Evolutionary conservation across 2,888 invertebrate species (phyloP), one percentile per base, ranked within the genome.

Genomic region (Patella pellucida): DNA sequence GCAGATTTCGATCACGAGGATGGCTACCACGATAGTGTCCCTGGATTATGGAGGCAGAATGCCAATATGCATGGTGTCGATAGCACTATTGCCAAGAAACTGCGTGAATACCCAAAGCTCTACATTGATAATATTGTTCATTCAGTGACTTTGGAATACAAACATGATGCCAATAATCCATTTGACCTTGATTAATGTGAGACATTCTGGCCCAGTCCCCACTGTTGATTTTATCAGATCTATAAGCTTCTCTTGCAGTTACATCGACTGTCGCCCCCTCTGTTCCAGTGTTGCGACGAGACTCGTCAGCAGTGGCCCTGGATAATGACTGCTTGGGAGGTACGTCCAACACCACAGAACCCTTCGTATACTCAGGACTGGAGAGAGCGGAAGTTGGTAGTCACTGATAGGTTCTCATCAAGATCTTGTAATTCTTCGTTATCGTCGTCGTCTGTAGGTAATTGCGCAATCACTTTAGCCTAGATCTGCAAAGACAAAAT

Each of bases 1-100:
- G 74, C 71, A 19, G 67, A 41, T n/a, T 52, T 81, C 16, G 81
- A 81, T 74, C n/a, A 68, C 15, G 79, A 83, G 73, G 79, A 83
- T 81, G 79, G 72, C 52, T 50, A 81, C 23, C 77, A 81, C 52
- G 70, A 83, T 19, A 27, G 81, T 27, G 69, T 79, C 52, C 80
- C 78, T 52, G 82, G 82, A 14, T 71, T 52, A 52, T 82, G 82
- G 82, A 73, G 82, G 69, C 41, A 71, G 19, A 62, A 70, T 69
- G 77, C 75, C 9, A 77, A 72, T 52, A 72, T 82, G 76, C 71
- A 75, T 52, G 80, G 79, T 15, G 69, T 80, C 14, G 31, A 73
- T 72, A 77, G 72, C 15, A 71, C 41, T 11, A 71, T 50, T 54
- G 82, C 71, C 11, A 82, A 83, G 71, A 51, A 73, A 41, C 71